Evolutionary conservation across 2,888 invertebrate species (phyloP).

Genomic region (Aphodius granarius): DNA sequence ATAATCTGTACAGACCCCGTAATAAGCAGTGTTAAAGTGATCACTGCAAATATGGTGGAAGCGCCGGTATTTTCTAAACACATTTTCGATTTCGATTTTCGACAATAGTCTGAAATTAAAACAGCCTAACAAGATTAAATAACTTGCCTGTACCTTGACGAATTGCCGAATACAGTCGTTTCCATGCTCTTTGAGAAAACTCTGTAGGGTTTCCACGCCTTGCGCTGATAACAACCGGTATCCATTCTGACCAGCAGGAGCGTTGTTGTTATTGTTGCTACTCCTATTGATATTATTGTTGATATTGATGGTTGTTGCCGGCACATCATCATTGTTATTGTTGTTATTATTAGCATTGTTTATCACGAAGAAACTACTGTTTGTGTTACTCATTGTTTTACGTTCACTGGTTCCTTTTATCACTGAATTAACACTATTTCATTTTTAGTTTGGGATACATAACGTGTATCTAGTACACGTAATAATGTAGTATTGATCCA

Average conservation of each 20-base stretch:
- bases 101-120: background rate
- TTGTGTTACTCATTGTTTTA: constrained; percentile 14
- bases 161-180: constrained; percentile 67
- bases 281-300: constrained; percentile 37
- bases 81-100: background rate
- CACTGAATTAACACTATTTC: background rate
- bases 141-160: constrained; percentile 59
- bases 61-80: background rate
- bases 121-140: background rate
- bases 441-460: background rate
- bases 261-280: constrained; percentile 42
- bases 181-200: constrained; percentile 65
- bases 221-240: constrained; percentile 61
- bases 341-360: constrained; percentile 22
- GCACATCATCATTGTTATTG: constrained; percentile 20
- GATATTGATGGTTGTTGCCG: background rate
- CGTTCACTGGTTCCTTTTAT: no score
- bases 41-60: background rate
- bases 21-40: background rate
- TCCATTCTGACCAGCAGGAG: constrained; percentile 54
- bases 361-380: constrained; percentile 29
- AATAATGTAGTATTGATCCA: no score
- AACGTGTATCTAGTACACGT: no score
- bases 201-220: constrained; percentile 64
- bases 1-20: background rate